Percentiles rank a stretch among this genome's conserved stretches.
phyloP scores from a whole-genome alignment of 35 echinoderm and acorn worm genomes.

The Hemicentrotus pulcherrimus region DNA sequence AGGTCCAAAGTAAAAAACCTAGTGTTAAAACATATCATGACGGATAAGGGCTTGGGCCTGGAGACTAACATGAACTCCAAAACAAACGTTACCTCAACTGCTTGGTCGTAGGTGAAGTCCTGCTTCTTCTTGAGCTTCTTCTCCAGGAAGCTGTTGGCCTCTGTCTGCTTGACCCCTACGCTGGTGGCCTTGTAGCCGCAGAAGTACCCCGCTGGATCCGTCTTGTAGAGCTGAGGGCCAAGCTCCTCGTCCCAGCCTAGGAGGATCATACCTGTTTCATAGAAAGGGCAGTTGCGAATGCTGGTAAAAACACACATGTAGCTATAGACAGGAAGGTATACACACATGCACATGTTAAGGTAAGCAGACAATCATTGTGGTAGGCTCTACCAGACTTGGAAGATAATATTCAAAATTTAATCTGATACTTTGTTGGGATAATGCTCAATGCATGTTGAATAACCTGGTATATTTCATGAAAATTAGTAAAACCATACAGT shows the following conservation, averaged over 20 bases:
- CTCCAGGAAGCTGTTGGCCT: conserved; percentile 99
- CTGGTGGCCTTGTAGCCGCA: conserved; percentile 99
- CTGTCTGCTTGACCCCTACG: conserved; percentile 97
- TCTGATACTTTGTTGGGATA: no score
- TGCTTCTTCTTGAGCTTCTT: conserved; percentile 99
- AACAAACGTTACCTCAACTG: conserved; percentile 75
- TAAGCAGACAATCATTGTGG: not conserved
- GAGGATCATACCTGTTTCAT: conserved; percentile 81
- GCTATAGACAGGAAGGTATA: not conserved
- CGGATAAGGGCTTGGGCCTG: not conserved
- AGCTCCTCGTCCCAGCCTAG: conserved; percentile 90
- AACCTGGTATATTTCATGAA: no score
- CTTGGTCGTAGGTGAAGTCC: conserved; percentile 89
- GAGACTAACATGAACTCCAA: not conserved
- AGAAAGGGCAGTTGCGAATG: not conserved
- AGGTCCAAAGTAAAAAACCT: not conserved
- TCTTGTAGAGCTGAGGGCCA: conserved; percentile 92
- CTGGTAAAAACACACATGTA: not conserved
- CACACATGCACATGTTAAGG: not conserved
- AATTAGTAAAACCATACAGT: no score
- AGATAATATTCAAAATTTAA: no score
- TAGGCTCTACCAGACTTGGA: not conserved
- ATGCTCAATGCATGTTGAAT: no score
- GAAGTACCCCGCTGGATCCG: conserved; percentile 96
- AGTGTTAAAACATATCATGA: not conserved